Evolutionary conservation across 2,113 vertebrate genomes (phyloP).

Genomic region (Gila orcuttii): DNA sequence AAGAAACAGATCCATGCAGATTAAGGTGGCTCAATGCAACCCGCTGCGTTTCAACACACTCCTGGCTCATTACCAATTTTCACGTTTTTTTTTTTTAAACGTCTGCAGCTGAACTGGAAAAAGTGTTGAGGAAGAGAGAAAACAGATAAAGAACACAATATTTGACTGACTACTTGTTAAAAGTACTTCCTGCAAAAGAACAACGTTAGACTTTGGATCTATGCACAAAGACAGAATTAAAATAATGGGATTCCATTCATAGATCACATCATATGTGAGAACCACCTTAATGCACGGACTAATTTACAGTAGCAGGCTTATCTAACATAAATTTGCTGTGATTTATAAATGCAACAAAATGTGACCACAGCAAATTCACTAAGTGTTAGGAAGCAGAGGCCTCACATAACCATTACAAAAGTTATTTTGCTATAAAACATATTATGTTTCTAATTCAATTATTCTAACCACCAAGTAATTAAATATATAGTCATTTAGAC

Average conservation of each 20-base stretch:
- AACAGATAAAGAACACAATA: neutral
- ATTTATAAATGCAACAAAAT: slow-evolving; percentile 30
- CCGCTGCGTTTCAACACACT: slow-evolving; percentile 17
- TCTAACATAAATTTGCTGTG: slow-evolving; percentile 54
- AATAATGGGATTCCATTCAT: neutral
- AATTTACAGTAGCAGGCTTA: slow-evolving; percentile 43
- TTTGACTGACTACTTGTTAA: neutral
- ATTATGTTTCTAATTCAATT: neutral
- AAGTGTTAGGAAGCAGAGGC: slow-evolving; percentile 67
- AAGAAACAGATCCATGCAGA: slow-evolving; percentile 85
- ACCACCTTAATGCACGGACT: slow-evolving; percentile 64
- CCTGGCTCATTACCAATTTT: neutral
- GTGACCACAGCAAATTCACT: slow-evolving; percentile 68
- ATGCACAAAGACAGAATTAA: neutral
- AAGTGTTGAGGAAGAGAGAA: neutral
- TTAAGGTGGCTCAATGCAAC: slow-evolving; percentile 82
- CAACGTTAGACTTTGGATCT: neutral
- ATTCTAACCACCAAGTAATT: neutral
- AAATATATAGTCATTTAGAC: too few relatives aligned
- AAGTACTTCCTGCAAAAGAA: slow-evolving; percentile 50
- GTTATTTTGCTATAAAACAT: neutral
- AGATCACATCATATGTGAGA: slow-evolving; percentile 31
- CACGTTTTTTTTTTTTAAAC: neutral
- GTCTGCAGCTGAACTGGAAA: neutral
- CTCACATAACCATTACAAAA: slow-evolving; percentile 21